Evolutionary conservation across 2,113 vertebrate genomes (phyloP).

Genomic region (Apus apus): DNA sequence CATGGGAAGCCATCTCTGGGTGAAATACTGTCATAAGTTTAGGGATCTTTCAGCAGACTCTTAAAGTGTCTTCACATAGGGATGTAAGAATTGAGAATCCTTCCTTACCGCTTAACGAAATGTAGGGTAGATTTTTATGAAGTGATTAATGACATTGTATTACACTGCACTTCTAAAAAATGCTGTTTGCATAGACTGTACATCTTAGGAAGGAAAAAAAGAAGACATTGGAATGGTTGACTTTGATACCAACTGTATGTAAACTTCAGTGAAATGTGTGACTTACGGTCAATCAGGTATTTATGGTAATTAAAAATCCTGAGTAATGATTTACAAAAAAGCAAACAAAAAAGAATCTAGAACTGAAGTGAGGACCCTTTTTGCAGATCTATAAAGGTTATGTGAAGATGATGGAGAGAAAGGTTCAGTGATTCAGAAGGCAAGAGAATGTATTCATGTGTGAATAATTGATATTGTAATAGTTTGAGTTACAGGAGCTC

Average conservation of each 20-base stretch:
- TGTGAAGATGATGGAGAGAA: constrained; percentile 40
- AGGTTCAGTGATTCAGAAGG: constrained; percentile 48
- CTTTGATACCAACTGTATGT: not conserved
- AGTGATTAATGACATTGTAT: not conserved
- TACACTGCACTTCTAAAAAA: not conserved
- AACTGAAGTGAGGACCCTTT: constrained; percentile 6
- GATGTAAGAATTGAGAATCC: not conserved
- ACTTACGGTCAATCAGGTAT: not conserved
- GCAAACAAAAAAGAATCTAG: not conserved
- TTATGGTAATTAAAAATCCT: not conserved
- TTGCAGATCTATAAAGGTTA: constrained; percentile 38
- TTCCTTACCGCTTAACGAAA: not conserved
- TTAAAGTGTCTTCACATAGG: not conserved
- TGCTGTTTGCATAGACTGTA: not conserved
- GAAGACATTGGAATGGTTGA: not conserved
- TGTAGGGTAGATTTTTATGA: not conserved
- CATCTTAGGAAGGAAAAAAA: not conserved
- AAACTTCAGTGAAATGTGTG: not conserved
- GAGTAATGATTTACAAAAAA: not conserved
- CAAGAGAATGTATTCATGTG: constrained; percentile 48
- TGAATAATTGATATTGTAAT: constrained; percentile 65
- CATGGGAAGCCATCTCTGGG: not conserved
- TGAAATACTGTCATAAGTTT: not conserved
- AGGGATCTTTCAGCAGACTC: not conserved
- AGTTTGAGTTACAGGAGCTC: constrained; percentile 45